Evolutionary conservation across 2,113 vertebrate species (phyloP).

Genomic region (Isichthys henryi): DNA sequence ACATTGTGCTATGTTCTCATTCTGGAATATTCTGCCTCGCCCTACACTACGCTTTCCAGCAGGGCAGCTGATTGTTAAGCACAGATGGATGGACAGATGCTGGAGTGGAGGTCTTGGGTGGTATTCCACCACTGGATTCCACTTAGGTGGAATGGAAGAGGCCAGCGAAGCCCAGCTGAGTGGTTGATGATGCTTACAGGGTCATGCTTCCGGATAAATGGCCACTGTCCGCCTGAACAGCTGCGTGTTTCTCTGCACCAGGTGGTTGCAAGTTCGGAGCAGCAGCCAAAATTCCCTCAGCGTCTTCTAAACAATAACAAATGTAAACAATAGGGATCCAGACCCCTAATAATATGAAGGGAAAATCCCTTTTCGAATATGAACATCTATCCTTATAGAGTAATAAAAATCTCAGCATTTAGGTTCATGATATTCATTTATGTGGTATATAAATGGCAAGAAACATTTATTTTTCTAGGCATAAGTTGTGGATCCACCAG

Average conservation of each 20-base stretch:
- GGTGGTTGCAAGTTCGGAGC: neutral
- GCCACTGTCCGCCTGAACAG: neutral
- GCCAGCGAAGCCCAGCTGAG: neutral
- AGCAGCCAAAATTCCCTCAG: neutral
- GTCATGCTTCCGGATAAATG: neutral
- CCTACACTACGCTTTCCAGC: neutral
- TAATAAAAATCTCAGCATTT: neutral
- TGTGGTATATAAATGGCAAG: neutral
- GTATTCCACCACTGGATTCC: neutral
- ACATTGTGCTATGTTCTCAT: neutral
- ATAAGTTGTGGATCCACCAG: neutral
- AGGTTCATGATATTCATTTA: neutral
- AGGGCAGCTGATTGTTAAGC: neutral
- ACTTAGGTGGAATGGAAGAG: neutral
- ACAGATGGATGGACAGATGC: neutral
- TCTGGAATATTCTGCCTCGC: neutral
- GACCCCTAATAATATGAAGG: neutral
- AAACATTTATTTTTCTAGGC: neutral
- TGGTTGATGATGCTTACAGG: neutral
- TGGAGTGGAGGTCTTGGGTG: neutral
- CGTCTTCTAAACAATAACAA: neutral
- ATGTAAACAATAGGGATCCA: neutral
- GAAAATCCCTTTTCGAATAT: neutral
- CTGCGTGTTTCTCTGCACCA: neutral
- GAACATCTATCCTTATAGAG: neutral